phyloP scores from a whole-genome alignment of 2,113 vertebrate genomes.

The Pycnonotus jocosus region DNA sequence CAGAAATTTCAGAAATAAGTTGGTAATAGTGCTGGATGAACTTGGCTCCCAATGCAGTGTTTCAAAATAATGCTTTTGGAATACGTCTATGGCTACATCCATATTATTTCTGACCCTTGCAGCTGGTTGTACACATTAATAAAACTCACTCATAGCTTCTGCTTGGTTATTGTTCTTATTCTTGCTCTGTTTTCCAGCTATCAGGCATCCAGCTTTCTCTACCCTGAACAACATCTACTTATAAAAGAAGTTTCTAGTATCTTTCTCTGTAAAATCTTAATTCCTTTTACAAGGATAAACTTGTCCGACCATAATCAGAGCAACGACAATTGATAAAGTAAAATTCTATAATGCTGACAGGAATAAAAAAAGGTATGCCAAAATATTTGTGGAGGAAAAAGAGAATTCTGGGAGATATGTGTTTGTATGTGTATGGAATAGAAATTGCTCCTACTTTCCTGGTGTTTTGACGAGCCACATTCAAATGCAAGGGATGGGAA shows the following conservation, averaged over 20 bases:
- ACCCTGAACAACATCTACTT: not conserved
- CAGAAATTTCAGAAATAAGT: not conserved
- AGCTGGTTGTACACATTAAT: not conserved
- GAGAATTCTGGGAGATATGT: not conserved
- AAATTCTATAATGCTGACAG: not conserved
- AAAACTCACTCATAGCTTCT: not conserved
- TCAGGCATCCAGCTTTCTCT: not conserved
- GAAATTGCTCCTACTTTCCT: not conserved
- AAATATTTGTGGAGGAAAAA: not conserved
- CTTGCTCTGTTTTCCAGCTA: not conserved
- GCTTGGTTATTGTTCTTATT: not conserved
- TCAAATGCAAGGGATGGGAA: not conserved
- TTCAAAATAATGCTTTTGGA: not conserved
- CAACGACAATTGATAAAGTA: not conserved
- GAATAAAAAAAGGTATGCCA: not conserved
- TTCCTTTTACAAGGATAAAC: not conserved
- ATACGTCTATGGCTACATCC: not conserved
- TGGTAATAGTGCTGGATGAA: not conserved
- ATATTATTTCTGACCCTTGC: not conserved
- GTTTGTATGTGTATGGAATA: not conserved
- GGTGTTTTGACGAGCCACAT: slow-evolving; percentile 36
- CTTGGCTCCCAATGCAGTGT: not conserved
- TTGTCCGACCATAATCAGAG: not conserved
- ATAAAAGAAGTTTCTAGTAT: not conserved
- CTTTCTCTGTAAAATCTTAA: not conserved